These are phyloP conservation scores for Hirudinaria manillensis DNA, from an alignment of 2,888 invertebrate genomes.

Conservation along the genomic window DNA sequence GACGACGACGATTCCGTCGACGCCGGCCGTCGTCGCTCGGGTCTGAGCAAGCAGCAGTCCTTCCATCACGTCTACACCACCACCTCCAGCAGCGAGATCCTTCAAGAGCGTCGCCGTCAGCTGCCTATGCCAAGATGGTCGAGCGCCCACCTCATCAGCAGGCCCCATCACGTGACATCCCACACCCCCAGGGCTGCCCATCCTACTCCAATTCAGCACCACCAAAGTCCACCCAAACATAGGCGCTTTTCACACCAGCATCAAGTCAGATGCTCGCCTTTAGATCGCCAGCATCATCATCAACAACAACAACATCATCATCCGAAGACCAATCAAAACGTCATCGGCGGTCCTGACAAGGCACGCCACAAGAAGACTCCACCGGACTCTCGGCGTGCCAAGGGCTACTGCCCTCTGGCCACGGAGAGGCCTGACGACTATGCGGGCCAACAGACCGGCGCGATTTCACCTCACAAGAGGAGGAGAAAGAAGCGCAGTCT, in stretches of 20 bases:
- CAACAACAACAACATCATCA: not conserved
- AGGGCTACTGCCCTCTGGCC: not conserved
- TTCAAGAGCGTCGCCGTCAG: conserved; percentile 19
- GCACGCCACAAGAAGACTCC: not conserved
- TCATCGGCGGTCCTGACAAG: not conserved
- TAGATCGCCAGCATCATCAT: not conserved
- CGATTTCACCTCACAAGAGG: not conserved
- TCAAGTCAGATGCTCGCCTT: not conserved
- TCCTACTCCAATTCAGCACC: not conserved
- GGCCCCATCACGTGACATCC: not conserved
- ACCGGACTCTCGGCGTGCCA: not conserved
- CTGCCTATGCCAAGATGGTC: conserved; percentile 26
- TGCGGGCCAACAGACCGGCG: not conserved
- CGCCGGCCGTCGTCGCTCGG: not conserved
- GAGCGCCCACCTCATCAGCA: conserved; percentile 18
- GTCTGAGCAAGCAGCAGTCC: not conserved
- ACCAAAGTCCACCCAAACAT: conserved; percentile 1
- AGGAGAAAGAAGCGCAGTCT: conserved; percentile 7
- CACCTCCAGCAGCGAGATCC: conserved; percentile 26
- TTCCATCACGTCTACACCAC: conserved; percentile 6
- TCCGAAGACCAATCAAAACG: not conserved
- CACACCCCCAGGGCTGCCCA: not conserved
- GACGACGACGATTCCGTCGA: conserved; percentile 2
- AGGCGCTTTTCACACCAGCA: conserved; percentile 10
- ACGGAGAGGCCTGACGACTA: not conserved